phyloP scores from a whole-genome alignment of 2,797 vertebrate species.

The Sebastes reedi region DNA sequence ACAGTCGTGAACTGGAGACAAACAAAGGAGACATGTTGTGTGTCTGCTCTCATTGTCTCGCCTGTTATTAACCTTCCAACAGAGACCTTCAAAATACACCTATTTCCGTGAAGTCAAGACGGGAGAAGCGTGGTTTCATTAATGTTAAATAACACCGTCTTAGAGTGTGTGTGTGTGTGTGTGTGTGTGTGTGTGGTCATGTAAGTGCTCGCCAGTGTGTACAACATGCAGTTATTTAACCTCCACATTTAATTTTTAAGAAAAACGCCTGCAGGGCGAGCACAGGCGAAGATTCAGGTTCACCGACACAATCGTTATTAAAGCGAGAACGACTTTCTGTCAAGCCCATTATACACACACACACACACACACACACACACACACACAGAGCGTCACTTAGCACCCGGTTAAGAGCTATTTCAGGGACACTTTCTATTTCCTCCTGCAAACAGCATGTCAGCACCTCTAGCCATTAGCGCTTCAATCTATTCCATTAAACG shows the following conservation, averaged over 20 bases:
- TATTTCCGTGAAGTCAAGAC: not conserved
- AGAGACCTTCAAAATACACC: not conserved
- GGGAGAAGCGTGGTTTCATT: not conserved
- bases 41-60: slow-evolving; percentile 15
- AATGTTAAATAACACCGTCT: not conserved
- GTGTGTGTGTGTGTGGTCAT: not conserved
- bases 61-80: slow-evolving; percentile 8
- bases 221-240: slow-evolving; percentile 37
- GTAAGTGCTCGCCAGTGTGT: not conserved
- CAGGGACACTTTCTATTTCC: slow-evolving; percentile 69
- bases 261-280: not conserved
- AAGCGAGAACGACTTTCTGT: slow-evolving; percentile 31
- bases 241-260: not conserved
- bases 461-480: slow-evolving; percentile 58
- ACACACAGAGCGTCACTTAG: slow-evolving; percentile 51
- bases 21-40: not conserved
- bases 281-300: slow-evolving; percentile 8
- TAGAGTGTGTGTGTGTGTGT: not conserved
- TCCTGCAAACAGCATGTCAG: slow-evolving; percentile 57
- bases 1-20: not conserved
- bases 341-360: slow-evolving; percentile 9
- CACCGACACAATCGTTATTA: slow-evolving; percentile 29
- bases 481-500: slow-evolving; percentile 61
- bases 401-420: slow-evolving; percentile 71
- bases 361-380: slow-evolving; percentile 16